phyloP scores from a whole-genome alignment of 2,888 invertebrate species.

The Suillia variegata region DNA sequence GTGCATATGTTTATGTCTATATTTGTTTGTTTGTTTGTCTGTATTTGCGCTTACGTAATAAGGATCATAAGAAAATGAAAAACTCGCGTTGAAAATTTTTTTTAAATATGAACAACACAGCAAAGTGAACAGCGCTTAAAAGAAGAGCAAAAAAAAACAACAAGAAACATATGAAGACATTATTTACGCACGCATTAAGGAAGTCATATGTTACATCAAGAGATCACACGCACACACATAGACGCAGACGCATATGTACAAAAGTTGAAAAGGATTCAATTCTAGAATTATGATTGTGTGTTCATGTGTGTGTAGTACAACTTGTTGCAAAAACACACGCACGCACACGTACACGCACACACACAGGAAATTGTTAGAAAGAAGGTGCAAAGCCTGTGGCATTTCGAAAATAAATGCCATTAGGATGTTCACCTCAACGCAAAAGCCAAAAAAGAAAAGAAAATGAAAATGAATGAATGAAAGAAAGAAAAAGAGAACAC shows the following conservation, averaged over 20 bases:
- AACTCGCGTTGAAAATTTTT: no score
- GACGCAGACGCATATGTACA: conserved; percentile 1
- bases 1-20: no score
- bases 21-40: no score
- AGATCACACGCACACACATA: neutral
- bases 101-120: no score
- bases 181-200: conserved; percentile 19
- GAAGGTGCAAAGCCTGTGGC: neutral
- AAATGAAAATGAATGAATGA: no score
- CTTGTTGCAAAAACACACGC: conserved; percentile 5
- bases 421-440: no score
- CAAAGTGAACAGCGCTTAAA: no score
- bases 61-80: neutral
- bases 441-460: no score
- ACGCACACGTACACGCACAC: no score
- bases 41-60: no score
- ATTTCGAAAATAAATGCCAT: neutral
- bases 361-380: conserved; percentile 12
- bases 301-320: conserved; percentile 1
- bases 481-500: no score
- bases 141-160: conserved; percentile 6
- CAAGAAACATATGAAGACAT: neutral
- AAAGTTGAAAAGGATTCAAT: neutral
- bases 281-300: conserved; percentile 11
- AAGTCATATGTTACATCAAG: conserved; percentile 15